phyloP scores from a whole-genome alignment of 2,797 vertebrate genomes.

The Notamacropus eugenii region DNA sequence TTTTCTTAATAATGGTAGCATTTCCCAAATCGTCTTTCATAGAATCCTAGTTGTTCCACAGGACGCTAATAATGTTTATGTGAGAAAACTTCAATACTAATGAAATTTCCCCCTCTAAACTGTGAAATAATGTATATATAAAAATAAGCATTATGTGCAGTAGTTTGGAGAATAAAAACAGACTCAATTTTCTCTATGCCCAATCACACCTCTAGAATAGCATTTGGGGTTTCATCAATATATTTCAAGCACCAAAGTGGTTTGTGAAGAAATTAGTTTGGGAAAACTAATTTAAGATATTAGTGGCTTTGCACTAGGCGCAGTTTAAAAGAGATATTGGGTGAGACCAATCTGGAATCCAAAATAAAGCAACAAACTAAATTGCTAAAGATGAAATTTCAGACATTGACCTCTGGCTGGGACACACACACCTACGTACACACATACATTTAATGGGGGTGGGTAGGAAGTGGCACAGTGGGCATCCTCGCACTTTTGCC shows the following conservation, averaged over 20 bases:
- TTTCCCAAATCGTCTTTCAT: neutral
- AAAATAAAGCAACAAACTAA: neutral
- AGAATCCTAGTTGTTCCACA: neutral
- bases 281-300: neutral
- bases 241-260: neutral
- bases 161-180: neutral
- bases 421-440: neutral
- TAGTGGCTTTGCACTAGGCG: neutral
- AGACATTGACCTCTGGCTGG: neutral
- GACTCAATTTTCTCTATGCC: neutral
- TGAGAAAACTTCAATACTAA: slow-evolving; percentile 2
- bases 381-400: neutral
- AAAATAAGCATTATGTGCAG: neutral
- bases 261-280: neutral
- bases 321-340: neutral
- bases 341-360: neutral
- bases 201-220: neutral
- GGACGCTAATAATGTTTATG: neutral
- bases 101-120: neutral
- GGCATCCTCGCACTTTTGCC: neutral
- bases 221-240: neutral
- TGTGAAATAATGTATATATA: neutral
- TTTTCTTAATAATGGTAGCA: neutral
- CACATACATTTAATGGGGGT: neutral
- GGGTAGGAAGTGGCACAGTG: neutral